A percentile compares a stretch with the other conserved stretches of the same genome.
phyloP scores from a whole-genome alignment of 2,888 invertebrate species.

The Leucoma salicis region DNA sequence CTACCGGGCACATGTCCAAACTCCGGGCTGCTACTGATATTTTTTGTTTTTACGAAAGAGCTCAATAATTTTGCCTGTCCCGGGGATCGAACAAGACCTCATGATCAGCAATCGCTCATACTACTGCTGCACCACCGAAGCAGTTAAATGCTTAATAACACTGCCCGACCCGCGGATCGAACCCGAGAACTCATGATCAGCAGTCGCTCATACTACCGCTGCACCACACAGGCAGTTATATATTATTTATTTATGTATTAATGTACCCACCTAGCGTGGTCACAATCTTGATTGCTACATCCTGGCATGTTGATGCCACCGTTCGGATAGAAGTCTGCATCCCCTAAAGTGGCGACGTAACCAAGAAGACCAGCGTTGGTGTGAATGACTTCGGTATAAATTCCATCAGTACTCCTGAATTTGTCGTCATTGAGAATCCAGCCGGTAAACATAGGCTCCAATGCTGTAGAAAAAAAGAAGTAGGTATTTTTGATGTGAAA shows the following conservation, averaged over 20 bases:
- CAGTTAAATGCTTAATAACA: too few relatives aligned
- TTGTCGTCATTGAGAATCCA: constrained; percentile 2
- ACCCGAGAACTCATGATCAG: not conserved
- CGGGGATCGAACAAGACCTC: too few relatives aligned
- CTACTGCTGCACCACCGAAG: too few relatives aligned
- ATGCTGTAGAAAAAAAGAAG: constrained; percentile 1
- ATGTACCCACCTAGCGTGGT: constrained; percentile 44
- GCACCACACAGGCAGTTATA: too few relatives aligned
- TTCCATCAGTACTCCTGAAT: constrained; percentile 5
- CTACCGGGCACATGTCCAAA: too few relatives aligned
- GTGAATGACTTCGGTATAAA: constrained; percentile 18
- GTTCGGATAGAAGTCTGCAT: constrained; percentile 22
- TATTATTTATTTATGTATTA: too few relatives aligned
- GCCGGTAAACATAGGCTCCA: constrained; percentile 15
- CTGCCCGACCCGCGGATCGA: too few relatives aligned
- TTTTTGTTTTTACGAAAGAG: too few relatives aligned
- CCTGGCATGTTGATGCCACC: constrained; percentile 18
- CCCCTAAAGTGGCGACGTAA: constrained; percentile 25
- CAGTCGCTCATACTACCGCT: not conserved
- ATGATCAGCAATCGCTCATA: too few relatives aligned
- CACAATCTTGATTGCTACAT: constrained; percentile 26
- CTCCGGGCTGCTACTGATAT: too few relatives aligned
- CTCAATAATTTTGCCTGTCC: too few relatives aligned
- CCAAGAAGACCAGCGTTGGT: constrained; percentile 29
- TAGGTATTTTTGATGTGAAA: too few relatives aligned